Percentiles rank a stretch among this genome's conserved stretches.
Conservation (phyloP, 2,888 invertebrate species). For the Cephus pulcher region DNA sequence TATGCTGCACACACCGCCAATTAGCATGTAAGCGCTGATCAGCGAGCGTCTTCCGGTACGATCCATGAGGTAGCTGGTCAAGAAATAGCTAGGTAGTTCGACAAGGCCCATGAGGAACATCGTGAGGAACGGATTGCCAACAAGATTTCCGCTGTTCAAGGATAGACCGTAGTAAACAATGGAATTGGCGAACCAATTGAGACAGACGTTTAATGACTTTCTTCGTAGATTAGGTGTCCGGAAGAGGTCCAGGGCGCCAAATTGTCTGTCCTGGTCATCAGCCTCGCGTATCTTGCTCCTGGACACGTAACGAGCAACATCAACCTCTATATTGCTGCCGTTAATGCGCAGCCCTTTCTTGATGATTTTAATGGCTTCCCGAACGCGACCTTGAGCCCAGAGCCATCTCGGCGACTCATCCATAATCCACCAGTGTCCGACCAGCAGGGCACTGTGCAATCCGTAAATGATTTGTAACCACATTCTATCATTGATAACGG, state of each 20-base stretch:
- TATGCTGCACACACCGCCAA: slow-evolving; percentile 83
- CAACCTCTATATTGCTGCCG: slow-evolving; percentile 72
- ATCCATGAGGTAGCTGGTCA: slow-evolving; percentile 80
- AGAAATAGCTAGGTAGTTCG: slow-evolving; percentile 83
- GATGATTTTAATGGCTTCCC: slow-evolving; percentile 81
- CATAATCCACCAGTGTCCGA: slow-evolving; percentile 89
- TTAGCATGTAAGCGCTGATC: slow-evolving; percentile 81
- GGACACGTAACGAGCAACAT: slow-evolving; percentile 74
- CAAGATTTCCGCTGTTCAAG: slow-evolving; percentile 82
- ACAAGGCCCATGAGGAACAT: slow-evolving; percentile 81
- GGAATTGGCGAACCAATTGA: slow-evolving; percentile 91
- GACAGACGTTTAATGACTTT: slow-evolving; percentile 83
- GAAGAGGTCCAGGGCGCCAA: slow-evolving; percentile 79
- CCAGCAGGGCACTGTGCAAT: slow-evolving; percentile 77
- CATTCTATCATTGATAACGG: slow-evolving; percentile 78
- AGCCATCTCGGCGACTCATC: slow-evolving; percentile 91
- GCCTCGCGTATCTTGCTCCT: slow-evolving; percentile 68
- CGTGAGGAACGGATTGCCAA: slow-evolving; percentile 85
- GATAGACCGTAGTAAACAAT: slow-evolving; percentile 88
- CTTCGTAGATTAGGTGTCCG: slow-evolving; percentile 82
- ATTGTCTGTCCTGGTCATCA: slow-evolving; percentile 65
- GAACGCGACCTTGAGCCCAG: slow-evolving; percentile 83
- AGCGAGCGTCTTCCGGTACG: slow-evolving; percentile 80
- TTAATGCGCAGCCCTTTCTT: slow-evolving; percentile 82
- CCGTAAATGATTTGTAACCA: slow-evolving; percentile 84